phyloP scores from a whole-genome alignment of 1,140 invertebrate species.

The Tetranychus cinnabarinus region DNA sequence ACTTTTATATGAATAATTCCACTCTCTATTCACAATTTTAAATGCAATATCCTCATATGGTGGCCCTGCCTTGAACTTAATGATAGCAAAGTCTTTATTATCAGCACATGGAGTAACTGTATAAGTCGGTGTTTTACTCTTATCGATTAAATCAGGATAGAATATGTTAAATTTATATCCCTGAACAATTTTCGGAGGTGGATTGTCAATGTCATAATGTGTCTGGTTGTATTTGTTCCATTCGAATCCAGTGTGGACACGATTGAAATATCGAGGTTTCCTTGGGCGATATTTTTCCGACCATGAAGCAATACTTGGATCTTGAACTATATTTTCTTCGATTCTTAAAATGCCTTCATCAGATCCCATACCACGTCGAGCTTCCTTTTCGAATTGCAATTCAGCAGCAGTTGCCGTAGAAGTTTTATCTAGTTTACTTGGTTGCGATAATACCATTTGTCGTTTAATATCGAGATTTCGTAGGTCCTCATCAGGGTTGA shows the following conservation, averaged over 20 bases:
- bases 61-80: constrained; percentile 84
- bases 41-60: constrained; percentile 99
- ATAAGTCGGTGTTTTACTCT: constrained; percentile 76
- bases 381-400: constrained; percentile 38
- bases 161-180: constrained; percentile 99
- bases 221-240: constrained; percentile 99
- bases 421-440: not conserved
- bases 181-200: constrained; percentile 98
- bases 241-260: constrained; percentile 66
- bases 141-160: constrained; percentile 96
- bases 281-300: constrained; percentile 91
- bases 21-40: constrained; percentile 95
- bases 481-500: constrained; percentile 52
- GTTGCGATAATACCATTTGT: constrained; percentile 14
- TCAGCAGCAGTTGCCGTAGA: constrained; percentile 23
- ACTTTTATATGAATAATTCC: constrained; percentile 96
- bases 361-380: constrained; percentile 52
- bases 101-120: constrained; percentile 70
- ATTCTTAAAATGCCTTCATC: constrained; percentile 83
- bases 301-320: constrained; percentile 45
- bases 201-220: constrained; percentile 99
- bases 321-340: constrained; percentile 38
- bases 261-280: constrained; percentile 93
- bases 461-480: constrained; percentile 44
- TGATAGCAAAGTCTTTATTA: constrained; percentile 79